A percentile compares a stretch with the other conserved stretches of the same genome.
phyloP scores from a whole-genome alignment of 2,113 vertebrate species.

The Xiphophorus hellerii region DNA sequence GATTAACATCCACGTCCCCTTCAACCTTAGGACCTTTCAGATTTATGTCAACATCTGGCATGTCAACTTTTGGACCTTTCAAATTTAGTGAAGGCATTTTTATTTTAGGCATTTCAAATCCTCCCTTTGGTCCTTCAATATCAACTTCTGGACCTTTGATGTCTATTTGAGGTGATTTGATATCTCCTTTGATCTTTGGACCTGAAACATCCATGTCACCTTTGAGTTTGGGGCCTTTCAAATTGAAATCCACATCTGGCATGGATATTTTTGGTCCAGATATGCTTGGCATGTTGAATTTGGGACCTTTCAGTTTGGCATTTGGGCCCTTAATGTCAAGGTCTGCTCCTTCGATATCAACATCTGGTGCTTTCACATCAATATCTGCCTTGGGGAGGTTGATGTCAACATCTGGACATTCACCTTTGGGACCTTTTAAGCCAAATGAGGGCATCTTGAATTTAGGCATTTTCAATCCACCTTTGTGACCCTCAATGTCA shows the following conservation, averaged over 20 bases:
- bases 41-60: background rate
- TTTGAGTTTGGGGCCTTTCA: background rate
- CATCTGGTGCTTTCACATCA: constrained; percentile 13
- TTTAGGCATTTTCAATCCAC: background rate
- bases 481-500: constrained; percentile 33
- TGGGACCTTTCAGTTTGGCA: constrained; percentile 56
- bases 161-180: background rate
- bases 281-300: constrained; percentile 38
- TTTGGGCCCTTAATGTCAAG: constrained; percentile 14
- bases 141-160: constrained; percentile 37
- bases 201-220: background rate
- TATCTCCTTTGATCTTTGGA: constrained; percentile 5
- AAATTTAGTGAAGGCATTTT: constrained; percentile 5
- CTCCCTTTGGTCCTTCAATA: constrained; percentile 6
- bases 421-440: background rate
- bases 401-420: constrained; percentile 14
- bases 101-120: constrained; percentile 10
- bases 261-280: constrained; percentile 9
- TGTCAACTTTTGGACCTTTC: background rate
- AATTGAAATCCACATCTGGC: constrained; percentile 21
- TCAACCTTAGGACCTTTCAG: background rate
- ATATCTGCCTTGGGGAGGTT: background rate
- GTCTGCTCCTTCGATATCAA: constrained; percentile 52
- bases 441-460: background rate
- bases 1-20: background rate